A percentile compares a stretch with the other conserved stretches of the same genome.
Conservation (phyloP, 2,888 invertebrate species). For the Electrophaes corylata region DNA sequence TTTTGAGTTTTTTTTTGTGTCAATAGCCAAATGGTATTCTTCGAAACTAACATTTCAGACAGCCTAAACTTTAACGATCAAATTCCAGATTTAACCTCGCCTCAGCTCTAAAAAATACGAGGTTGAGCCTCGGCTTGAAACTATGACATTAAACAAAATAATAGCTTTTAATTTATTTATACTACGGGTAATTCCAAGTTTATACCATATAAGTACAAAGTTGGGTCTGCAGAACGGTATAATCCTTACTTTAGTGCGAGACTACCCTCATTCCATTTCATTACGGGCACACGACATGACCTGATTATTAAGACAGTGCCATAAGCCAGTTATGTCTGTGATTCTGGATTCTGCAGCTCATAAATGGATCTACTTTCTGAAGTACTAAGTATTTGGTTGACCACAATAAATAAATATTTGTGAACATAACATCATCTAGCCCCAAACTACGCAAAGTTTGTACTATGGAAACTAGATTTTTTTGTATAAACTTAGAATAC, state of each 20-base stretch:
- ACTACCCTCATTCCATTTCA: constrained; percentile 42
- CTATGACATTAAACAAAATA: not conserved
- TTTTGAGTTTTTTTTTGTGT: no score
- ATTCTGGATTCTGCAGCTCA: constrained; percentile 16
- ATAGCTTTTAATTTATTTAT: constrained; percentile 1
- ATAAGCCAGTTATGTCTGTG: constrained; percentile 24
- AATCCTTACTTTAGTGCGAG: constrained; percentile 29
- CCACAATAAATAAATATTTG: no score
- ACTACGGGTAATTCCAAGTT: constrained; percentile 2
- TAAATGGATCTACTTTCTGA: constrained; percentile 7
- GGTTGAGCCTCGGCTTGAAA: no score
- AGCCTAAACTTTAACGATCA: no score
- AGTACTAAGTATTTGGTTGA: not conserved
- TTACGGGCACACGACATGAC: constrained; percentile 37
- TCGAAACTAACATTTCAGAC: no score
- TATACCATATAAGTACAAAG: constrained; percentile 12
- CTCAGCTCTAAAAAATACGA: no score
- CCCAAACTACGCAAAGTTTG: no score
- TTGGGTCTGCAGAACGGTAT: constrained; percentile 27
- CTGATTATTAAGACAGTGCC: constrained; percentile 36
- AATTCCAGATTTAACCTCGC: no score
- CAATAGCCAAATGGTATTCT: no score
- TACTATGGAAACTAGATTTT: no score
- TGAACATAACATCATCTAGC: no score
- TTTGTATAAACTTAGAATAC: no score